Conservation (phyloP, 2,888 invertebrate genomes). For the Meteorus colon region DNA sequence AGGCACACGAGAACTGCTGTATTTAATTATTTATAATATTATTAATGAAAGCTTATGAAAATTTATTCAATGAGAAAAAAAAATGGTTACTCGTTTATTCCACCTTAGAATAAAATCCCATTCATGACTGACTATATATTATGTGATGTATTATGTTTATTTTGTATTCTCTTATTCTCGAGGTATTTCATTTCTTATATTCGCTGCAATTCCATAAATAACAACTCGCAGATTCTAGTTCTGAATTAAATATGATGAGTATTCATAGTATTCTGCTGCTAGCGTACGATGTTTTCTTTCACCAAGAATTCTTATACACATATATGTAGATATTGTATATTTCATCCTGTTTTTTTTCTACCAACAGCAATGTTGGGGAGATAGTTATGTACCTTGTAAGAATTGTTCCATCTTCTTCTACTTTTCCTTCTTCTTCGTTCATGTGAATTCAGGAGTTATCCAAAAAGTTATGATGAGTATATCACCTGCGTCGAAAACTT, state of each 20-base stretch:
- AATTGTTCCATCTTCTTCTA: slow-evolving; percentile 1
- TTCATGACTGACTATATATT: neutral
- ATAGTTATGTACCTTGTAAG: neutral
- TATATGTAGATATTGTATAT: slow-evolving; percentile 28
- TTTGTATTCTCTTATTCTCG: slow-evolving; percentile 11
- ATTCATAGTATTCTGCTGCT: slow-evolving; percentile 27
- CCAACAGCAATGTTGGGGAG: neutral
- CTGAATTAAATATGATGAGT: slow-evolving; percentile 61
- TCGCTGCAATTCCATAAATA: slow-evolving; percentile 19
- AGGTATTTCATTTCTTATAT: neutral
- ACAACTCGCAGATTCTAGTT: slow-evolving; percentile 49
- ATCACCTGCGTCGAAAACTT: neutral
- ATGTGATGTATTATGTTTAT: slow-evolving; percentile 1
- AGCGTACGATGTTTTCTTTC: slow-evolving; percentile 34
- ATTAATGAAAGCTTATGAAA: neutral
- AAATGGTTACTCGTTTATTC: too few species aligned
- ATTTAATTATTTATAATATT: neutral
- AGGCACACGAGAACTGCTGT: neutral
- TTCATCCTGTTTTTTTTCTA: slow-evolving; percentile 41
- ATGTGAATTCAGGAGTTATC: slow-evolving; percentile 11
- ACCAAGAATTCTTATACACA: neutral
- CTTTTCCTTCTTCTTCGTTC: slow-evolving; percentile 1
- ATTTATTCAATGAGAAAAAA: neutral
- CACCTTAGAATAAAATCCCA: too few species aligned
- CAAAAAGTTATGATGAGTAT: neutral